Percentiles rank a stretch among this genome's conserved stretches.
phyloP scores from a whole-genome alignment of 2,888 invertebrate species.

The Flabesymbios commensalis region DNA sequence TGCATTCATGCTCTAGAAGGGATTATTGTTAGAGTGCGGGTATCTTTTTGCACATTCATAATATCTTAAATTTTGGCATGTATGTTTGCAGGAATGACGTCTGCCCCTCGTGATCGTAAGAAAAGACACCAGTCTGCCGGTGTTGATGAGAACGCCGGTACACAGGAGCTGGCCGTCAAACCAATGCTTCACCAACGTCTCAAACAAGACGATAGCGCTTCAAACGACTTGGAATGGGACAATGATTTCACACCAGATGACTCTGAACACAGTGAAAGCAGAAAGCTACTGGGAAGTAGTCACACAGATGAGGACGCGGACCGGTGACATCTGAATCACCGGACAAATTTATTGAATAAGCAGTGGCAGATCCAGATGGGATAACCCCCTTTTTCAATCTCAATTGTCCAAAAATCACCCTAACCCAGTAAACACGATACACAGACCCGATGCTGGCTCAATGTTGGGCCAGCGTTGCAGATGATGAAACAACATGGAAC shows the following conservation, averaged over 20 bases:
- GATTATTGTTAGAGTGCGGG: too few species aligned
- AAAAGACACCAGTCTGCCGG: not conserved
- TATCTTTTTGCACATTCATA: too few species aligned
- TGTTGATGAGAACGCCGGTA: not conserved
- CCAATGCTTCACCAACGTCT: conserved; percentile 4
- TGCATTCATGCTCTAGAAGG: too few species aligned
- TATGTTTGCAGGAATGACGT: conserved; percentile 31
- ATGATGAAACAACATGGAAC: too few species aligned
- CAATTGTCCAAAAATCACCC: too few species aligned
- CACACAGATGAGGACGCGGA: not conserved
- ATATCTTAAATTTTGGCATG: too few species aligned
- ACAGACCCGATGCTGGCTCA: too few species aligned
- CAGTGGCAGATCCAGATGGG: too few species aligned
- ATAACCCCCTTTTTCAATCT: too few species aligned
- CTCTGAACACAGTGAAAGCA: not conserved
- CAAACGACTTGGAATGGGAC: conserved; percentile 32
- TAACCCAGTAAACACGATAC: too few species aligned
- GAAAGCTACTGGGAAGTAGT: not conserved
- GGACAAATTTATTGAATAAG: too few species aligned
- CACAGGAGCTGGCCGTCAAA: conserved; percentile 11
- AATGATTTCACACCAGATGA: conserved; percentile 14
- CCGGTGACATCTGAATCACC: not conserved
- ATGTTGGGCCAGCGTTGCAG: too few species aligned
- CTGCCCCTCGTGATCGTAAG: conserved; percentile 8
- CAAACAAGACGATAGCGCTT: conserved; percentile 19